These are phyloP conservation scores for Onchidella celtica DNA, from an alignment of 2,888 invertebrate species.

Conservation along the genomic window DNA sequence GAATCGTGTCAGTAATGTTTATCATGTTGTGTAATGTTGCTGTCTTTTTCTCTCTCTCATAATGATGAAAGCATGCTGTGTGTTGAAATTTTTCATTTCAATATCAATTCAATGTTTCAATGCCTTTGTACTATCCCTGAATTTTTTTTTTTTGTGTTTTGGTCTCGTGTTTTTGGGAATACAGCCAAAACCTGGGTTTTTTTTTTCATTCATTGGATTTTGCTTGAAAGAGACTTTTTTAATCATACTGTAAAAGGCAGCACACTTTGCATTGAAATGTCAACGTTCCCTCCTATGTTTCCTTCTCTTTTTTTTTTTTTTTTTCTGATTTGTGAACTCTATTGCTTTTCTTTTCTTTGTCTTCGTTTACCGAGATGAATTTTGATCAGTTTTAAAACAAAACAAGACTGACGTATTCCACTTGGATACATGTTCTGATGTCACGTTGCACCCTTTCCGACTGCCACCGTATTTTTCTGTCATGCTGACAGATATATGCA, in stretches of 20 bases:
- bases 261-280: conserved; percentile 16
- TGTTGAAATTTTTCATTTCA: no score
- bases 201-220: background rate
- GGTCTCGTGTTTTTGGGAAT: background rate
- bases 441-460: no score
- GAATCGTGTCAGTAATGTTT: background rate
- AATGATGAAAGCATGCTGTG: no score
- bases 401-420: no score
- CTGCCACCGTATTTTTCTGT: no score
- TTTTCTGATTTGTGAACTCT: background rate
- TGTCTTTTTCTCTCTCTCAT: conserved; percentile 30
- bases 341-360: no score
- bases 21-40: background rate
- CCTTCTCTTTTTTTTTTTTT: background rate
- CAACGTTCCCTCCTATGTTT: background rate
- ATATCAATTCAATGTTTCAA: no score
- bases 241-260: conserved; percentile 7
- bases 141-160: background rate
- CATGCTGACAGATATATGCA: no score
- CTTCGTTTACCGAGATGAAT: no score
- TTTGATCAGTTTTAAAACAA: no score
- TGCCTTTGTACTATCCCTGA: background rate
- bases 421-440: no score
- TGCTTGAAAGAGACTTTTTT: background rate
- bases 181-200: background rate